Evolutionary conservation across 53 echinoderm and acorn worm genomes (phyloP), one percentile per base, ranked within the genome.

Genomic region (Patiria pectinifera): DNA sequence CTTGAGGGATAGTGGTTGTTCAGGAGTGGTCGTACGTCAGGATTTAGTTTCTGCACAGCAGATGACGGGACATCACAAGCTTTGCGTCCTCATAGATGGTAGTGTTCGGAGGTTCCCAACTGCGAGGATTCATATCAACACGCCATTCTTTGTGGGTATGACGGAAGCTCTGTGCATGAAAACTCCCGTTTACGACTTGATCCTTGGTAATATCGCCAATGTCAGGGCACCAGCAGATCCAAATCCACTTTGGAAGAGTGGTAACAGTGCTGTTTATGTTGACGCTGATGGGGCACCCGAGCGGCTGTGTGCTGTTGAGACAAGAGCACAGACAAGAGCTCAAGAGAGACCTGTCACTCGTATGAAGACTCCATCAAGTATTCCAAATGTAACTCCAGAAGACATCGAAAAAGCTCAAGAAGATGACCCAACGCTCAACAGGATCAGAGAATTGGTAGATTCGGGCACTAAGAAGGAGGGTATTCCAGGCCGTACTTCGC

Each of bases 1-100:
- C 71, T 49, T 91, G 4, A 19, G 91, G 44, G 91, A 91, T 25
- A 91, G 71, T 48, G 91, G 91, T 16, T 91, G 83, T 82, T 46
- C 58, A 18, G 91, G 91, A 21, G 91, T 91, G 8, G 83, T 83
- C 1, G 83, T 91, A 9, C 82, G 89, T 66, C 49, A 49, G 49
- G 49, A 49, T 6, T 49, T 49, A 6, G 49, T 49, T 49, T 49
- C 49, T 4, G 49, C 6, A 49, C 49, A 49, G 49, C 49, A 49
- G 49, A 49, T 49, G 49, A 49, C 89, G 25, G 89, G 89, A 1
- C n/a, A 89, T 22, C 45, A 59, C 49, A 70, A 74, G 26, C 69
- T 16, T 71, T 87, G 71, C 45, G 70, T 87, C 22, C 25, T 75
- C 12, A 87, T 87, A 46, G 87, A 87, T 62, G 47, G 85, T 18